phyloP scores from a whole-genome alignment of 2,888 invertebrate species.

The Apamea sordens region DNA sequence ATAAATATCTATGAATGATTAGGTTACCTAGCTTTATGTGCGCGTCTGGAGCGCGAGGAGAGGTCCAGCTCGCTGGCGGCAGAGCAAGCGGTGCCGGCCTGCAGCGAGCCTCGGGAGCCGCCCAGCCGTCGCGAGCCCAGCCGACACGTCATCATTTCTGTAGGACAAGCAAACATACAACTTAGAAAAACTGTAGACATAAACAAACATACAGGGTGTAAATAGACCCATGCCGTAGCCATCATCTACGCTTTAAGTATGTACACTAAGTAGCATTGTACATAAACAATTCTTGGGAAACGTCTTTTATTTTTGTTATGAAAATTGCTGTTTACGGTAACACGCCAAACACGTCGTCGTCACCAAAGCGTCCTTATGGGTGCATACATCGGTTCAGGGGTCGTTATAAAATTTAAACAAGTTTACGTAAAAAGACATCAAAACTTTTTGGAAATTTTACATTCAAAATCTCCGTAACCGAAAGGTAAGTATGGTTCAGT shows the following conservation, averaged over 20 bases:
- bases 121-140: constrained; percentile 92
- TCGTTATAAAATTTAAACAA: neutral
- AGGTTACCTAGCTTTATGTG: constrained; percentile 89
- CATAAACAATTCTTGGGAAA: neutral
- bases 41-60: constrained; percentile 92
- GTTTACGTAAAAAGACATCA: neutral
- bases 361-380: neutral
- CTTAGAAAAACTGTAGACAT: neutral
- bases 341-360: neutral
- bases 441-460: neutral
- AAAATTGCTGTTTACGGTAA: neutral
- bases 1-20: neutral
- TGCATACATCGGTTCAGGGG: neutral
- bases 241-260: neutral
- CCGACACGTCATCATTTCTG: constrained; percentile 95
- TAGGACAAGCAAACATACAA: constrained; percentile 46
- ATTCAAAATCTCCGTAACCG: neutral
- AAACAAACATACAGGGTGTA: neutral
- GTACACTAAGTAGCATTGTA: neutral
- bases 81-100: constrained; percentile 91
- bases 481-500: neutral
- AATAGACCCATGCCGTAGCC: neutral
- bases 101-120: constrained; percentile 89
- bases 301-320: neutral
- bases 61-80: constrained; percentile 94